Percentiles rank a stretch among this genome's conserved stretches.
These are phyloP conservation scores for Agriotes lineatus DNA, from an alignment of 2,888 invertebrate genomes.

Conservation along the genomic window DNA sequence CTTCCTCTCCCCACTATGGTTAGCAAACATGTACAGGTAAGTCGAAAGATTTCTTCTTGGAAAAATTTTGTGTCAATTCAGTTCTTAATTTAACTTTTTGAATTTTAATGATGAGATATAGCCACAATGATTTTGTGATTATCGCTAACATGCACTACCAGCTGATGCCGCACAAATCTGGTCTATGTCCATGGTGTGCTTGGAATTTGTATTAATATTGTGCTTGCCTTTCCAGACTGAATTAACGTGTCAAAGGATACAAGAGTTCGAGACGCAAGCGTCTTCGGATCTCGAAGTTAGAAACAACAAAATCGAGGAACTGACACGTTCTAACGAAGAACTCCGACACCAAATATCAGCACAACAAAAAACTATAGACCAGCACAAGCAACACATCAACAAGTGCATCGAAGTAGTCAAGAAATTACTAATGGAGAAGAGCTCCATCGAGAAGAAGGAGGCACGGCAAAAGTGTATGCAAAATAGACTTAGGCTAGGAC, in stretches of 20 bases:
- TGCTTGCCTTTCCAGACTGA: constrained; percentile 80
- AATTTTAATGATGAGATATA: constrained; percentile 13
- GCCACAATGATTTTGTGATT: constrained; percentile 33
- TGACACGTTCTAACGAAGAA: constrained; percentile 94
- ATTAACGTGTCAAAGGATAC: constrained; percentile 90
- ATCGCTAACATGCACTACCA: constrained; percentile 48
- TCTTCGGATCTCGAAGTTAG: constrained; percentile 92
- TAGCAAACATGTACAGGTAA: constrained; percentile 75
- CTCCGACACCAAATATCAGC: constrained; percentile 92
- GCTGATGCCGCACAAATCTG: constrained; percentile 35
- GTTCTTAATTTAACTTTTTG: background rate
- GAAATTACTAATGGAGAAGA: constrained; percentile 98
- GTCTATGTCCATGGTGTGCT: background rate
- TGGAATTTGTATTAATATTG: background rate
- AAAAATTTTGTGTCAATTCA: no score
- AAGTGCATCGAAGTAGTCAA: constrained; percentile 98
- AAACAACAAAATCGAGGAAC: constrained; percentile 95
- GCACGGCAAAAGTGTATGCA: constrained; percentile 99
- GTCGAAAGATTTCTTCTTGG: background rate
- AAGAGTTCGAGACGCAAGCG: constrained; percentile 92
- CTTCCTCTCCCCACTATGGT: constrained; percentile 68
- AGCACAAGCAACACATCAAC: constrained; percentile 96
- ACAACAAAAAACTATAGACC: constrained; percentile 92
- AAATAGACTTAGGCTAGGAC: constrained; percentile 96
- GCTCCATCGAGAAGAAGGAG: constrained; percentile 97